Evolutionary conservation across 2,888 invertebrate genomes (phyloP).

Genomic region (Coenonympha glycerion): DNA sequence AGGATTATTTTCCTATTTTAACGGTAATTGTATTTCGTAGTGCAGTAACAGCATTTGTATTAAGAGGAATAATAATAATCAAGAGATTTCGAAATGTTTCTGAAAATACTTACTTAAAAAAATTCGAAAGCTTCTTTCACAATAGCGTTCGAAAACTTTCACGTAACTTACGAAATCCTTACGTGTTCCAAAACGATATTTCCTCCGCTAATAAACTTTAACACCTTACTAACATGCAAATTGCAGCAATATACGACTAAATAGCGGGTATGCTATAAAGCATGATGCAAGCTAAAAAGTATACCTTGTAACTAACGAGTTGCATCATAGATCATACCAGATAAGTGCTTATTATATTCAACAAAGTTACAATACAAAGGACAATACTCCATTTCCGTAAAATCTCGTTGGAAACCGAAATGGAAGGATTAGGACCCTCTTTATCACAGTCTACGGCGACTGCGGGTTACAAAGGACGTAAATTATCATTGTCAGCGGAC

Average conservation of each 20-base stretch:
- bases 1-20: too few relatives aligned
- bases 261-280: neutral
- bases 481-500: constrained; percentile 47
- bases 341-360: too few relatives aligned
- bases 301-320: neutral
- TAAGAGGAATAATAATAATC: too few relatives aligned
- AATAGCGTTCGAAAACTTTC: neutral
- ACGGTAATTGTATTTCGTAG: too few relatives aligned
- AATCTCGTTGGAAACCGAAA: constrained; percentile 43
- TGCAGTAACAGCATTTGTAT: too few relatives aligned
- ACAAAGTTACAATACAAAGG: too few relatives aligned
- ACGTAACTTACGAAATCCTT: neutral
- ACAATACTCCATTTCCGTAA: constrained; percentile 47
- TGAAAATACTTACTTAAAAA: too few relatives aligned
- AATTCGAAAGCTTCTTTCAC: too few relatives aligned
- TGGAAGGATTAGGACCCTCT: constrained; percentile 55
- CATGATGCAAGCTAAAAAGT: neutral
- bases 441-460: constrained; percentile 48
- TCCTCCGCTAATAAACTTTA: neutral
- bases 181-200: neutral
- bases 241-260: constrained; percentile 1
- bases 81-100: too few relatives aligned
- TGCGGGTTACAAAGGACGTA: constrained; percentile 44
- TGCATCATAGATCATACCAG: constrained; percentile 1
- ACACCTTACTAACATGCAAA: constrained; percentile 1